These are phyloP conservation scores for Calephelis virginiensis DNA, from an alignment of 1,140 invertebrate species.

Conservation along the genomic window DNA sequence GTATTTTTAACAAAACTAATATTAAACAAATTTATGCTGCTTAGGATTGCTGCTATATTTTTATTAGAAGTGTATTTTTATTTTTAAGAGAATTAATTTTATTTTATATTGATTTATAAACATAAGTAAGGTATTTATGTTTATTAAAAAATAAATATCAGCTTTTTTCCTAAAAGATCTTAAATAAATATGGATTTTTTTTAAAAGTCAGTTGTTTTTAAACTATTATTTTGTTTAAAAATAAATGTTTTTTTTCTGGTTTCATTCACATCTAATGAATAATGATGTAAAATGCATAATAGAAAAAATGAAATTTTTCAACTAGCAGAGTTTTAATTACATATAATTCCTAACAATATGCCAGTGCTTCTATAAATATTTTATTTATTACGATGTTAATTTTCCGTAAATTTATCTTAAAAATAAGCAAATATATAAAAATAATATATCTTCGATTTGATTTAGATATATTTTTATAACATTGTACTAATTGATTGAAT, in stretches of 20 bases:
- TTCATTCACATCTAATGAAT: too few species aligned
- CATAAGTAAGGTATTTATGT: too few species aligned
- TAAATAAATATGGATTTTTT: too few species aligned
- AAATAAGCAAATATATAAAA: not conserved
- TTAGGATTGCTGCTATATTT: not conserved
- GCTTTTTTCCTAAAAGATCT: too few species aligned
- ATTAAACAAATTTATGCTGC: conserved; percentile 2
- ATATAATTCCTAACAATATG: not conserved
- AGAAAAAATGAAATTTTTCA: not conserved
- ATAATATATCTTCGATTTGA: conserved; percentile 9
- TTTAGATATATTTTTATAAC: conserved; percentile 18
- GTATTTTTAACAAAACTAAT: not conserved
- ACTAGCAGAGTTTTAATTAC: not conserved
- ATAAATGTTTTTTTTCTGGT: too few species aligned
- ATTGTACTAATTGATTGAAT: conserved; percentile 50
- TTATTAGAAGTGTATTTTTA: not conserved
- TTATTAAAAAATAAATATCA: too few species aligned
- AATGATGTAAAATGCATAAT: too few species aligned
- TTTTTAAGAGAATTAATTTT: not conserved
- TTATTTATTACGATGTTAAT: not conserved
- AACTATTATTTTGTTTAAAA: too few species aligned
- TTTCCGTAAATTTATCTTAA: not conserved
- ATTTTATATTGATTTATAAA: conserved; percentile 3
- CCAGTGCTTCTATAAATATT: not conserved
- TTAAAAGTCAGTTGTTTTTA: too few species aligned